phyloP scores from a whole-genome alignment of 2,113 vertebrate species.

The Mastomys natalensis region DNA sequence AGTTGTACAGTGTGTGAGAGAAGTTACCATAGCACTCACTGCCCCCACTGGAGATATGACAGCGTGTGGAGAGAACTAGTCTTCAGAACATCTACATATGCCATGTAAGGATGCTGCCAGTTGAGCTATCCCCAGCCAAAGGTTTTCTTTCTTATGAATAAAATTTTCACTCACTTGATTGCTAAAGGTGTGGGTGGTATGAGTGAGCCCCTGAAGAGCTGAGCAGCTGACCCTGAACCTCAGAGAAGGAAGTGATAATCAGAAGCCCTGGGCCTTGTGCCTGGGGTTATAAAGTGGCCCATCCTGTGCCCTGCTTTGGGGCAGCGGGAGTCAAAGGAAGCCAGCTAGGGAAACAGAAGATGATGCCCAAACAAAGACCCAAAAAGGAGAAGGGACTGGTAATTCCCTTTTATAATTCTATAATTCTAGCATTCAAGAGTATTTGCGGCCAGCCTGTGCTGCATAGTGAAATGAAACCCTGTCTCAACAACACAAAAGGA shows the following conservation, averaged over 20 bases:
- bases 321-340: background rate
- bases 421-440: background rate
- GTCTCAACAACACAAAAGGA: background rate
- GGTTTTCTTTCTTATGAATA: background rate
- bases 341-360: background rate
- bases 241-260: background rate
- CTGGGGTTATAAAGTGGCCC: background rate
- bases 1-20: too few species aligned
- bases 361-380: background rate
- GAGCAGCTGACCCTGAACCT: background rate
- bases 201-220: background rate
- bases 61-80: too few species aligned
- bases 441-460: background rate
- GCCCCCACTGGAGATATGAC: too few species aligned
- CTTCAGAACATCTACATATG: too few species aligned
- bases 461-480: background rate
- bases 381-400: background rate
- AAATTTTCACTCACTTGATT: background rate
- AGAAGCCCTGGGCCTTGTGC: background rate
- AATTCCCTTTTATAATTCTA: background rate
- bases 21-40: too few species aligned
- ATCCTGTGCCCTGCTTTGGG: rapidly evolving
- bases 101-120: background rate
- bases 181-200: background rate
- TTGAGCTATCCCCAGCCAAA: too few species aligned